These are phyloP conservation scores for Hypselothyrea guttata DNA, from an alignment of 2,888 invertebrate species.

Conservation along the genomic window DNA sequence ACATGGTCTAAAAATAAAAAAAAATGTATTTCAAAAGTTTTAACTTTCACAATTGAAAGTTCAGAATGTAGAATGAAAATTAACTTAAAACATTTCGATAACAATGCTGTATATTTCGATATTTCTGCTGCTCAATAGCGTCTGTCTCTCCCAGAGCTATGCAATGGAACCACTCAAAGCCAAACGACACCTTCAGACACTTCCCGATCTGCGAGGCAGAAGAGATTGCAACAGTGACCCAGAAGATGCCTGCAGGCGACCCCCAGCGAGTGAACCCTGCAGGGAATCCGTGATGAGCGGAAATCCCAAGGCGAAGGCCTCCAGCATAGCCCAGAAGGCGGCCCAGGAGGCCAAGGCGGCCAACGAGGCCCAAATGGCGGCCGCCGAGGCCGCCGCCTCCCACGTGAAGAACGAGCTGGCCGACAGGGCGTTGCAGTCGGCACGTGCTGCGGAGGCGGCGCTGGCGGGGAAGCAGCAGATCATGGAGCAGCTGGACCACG, in stretches of 20 bases:
- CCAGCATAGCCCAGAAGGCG: conserved; percentile 88
- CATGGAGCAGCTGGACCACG: conserved; percentile 86
- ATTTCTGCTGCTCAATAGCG: conserved; percentile 34
- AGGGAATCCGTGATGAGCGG: conserved; percentile 12
- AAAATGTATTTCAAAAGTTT: no score
- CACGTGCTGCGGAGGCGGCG: conserved; percentile 88
- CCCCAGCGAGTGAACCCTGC: no score
- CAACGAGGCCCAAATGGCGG: conserved; percentile 88
- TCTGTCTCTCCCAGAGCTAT: conserved; percentile 18
- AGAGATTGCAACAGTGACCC: no score
- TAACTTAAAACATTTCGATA: conserved; percentile 16
- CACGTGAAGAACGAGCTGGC: conserved; percentile 89
- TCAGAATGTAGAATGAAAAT: conserved; percentile 24
- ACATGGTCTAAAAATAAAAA: no score
- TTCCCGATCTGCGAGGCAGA: no score
- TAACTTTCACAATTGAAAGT: no score
- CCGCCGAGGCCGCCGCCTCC: conserved; percentile 88
- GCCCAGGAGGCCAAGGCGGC: conserved; percentile 88
- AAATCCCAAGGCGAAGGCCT: conserved; percentile 83
- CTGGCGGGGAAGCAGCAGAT: conserved; percentile 87
- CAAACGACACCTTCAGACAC: no score
- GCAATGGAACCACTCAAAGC: conserved; percentile 9
- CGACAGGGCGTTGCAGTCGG: conserved; percentile 88
- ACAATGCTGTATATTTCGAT: conserved; percentile 36
- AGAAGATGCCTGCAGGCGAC: no score